Evolutionary conservation across 2,797 vertebrate species (phyloP).

Genomic region (Amniataba percoides): DNA sequence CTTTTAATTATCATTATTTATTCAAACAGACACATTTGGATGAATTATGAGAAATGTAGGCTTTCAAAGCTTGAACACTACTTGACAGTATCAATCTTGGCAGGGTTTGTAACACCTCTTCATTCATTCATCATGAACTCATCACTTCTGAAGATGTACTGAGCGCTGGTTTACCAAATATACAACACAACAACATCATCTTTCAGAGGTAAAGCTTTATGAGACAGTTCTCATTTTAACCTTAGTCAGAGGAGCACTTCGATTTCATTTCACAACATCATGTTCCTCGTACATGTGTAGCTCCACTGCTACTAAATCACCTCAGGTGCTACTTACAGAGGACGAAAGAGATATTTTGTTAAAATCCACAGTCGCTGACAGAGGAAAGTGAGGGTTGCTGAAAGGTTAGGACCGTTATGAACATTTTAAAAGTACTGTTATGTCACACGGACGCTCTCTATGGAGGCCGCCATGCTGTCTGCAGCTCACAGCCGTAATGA

Average conservation of each 20-base stretch:
- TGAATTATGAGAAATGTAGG: too few relatives aligned
- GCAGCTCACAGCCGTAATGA: slow-evolving; percentile 67
- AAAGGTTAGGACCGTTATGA: not conserved
- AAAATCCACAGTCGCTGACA: not conserved
- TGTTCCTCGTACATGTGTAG: not conserved
- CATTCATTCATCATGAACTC: too few relatives aligned
- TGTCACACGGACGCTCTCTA: slow-evolving; percentile 26
- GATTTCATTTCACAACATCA: not conserved
- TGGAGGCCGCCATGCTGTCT: slow-evolving; percentile 77
- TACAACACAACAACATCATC: not conserved
- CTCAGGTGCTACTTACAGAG: slow-evolving; percentile 50
- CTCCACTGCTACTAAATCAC: not conserved
- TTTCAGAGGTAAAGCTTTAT: not conserved
- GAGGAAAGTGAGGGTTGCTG: not conserved
- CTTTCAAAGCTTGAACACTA: too few relatives aligned
- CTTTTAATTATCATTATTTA: not conserved
- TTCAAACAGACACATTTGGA: not conserved
- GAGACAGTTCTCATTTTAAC: not conserved
- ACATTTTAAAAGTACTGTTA: slow-evolving; percentile 13
- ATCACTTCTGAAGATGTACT: not conserved
- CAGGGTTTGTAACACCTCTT: too few relatives aligned
- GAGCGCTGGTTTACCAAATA: not conserved
- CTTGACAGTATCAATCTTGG: too few relatives aligned
- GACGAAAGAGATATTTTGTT: not conserved
- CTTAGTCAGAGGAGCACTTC: not conserved